Evolutionary conservation across 2,113 vertebrate genomes (phyloP).

Genomic region (Dendropsophus ebraccatus): DNA sequence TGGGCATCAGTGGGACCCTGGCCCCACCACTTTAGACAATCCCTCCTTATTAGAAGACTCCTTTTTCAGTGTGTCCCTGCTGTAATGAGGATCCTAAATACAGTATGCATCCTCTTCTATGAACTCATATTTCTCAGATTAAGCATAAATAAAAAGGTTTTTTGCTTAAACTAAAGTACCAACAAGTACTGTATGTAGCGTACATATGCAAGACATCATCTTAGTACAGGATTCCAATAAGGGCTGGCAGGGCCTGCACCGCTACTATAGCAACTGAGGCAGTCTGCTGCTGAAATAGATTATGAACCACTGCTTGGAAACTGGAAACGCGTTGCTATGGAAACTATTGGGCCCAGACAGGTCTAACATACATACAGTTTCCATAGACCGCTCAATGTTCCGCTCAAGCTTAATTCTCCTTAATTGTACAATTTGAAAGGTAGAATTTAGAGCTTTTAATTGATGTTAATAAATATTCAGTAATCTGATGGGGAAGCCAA

Average conservation of each 20-base stretch:
- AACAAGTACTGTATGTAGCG: neutral
- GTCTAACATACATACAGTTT: neutral
- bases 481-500: neutral
- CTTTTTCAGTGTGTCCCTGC: neutral
- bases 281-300: slow-evolving; percentile 31
- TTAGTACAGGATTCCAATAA: slow-evolving; percentile 19
- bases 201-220: slow-evolving; percentile 36
- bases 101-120: neutral
- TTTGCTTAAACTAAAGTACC: neutral
- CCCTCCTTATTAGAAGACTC: neutral
- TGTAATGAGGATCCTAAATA: neutral
- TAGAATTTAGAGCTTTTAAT: neutral
- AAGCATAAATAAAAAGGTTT: neutral
- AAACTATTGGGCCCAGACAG: slow-evolving; percentile 43
- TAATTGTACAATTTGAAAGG: neutral
- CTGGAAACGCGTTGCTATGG: slow-evolving; percentile 43
- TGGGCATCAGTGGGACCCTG: no score
- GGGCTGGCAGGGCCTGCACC: slow-evolving; percentile 29
- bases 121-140: neutral
- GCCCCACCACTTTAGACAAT: neutral
- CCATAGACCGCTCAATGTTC: neutral
- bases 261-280: slow-evolving; percentile 47
- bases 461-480: neutral
- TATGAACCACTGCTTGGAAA: slow-evolving; percentile 25
- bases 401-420: neutral